Base-by-base conservation (phyloP, 2,113 vertebrate species). In the Australoheros scitulus region DNA sequence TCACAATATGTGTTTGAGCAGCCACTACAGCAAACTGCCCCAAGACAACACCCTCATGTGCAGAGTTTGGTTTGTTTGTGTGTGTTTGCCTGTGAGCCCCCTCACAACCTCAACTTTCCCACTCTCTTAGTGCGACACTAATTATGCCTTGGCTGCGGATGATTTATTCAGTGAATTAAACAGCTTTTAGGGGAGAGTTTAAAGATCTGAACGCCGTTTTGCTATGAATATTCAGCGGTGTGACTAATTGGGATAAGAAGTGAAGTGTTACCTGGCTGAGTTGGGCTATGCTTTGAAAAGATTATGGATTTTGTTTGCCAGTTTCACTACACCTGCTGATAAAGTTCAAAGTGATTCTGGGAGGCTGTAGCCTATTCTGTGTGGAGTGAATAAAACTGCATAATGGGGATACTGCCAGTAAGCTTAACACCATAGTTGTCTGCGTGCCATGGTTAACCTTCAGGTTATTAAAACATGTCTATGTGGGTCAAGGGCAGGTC, bases 101-200 rank as follows among this genome's bases (percentile, higher is more conserved):
- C 76, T 77, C 78, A 41, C 43, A 26, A 81, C 47, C 61, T 80
- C 58, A 61, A 74, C 78, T 79, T 83, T 81, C 17, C 29, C 78
- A 72, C 74, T 86, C 72, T 87, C 81, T 84, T 74, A 78, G 80
- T 52, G 75, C 38, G 5, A 76, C 76, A 36, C 81, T 90, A 88
- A 91, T 92, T 91, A 84, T 76, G 20, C 76, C 70, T n/a, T 57
- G 29, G 76, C 70, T 13, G 8, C 8, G 18, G 84, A 61, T 89
- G 88, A 94, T 91, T 88, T 90, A 92, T 93, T 87, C 84, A 85
- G 58, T 64, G 86, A 90, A 90, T 92, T 89, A 92, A 93, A 93
- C 63, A 70, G 88, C 85, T 88, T 93, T 92, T 83, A 89, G 82
- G 50, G 32, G 70, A 34, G 68, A 87, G 55, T 90, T 87, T 88